Evolutionary conservation across 2,797 vertebrate species (phyloP), one percentile per base, ranked within the genome.

Genomic region (Triplophysa yarkandensis): DNA sequence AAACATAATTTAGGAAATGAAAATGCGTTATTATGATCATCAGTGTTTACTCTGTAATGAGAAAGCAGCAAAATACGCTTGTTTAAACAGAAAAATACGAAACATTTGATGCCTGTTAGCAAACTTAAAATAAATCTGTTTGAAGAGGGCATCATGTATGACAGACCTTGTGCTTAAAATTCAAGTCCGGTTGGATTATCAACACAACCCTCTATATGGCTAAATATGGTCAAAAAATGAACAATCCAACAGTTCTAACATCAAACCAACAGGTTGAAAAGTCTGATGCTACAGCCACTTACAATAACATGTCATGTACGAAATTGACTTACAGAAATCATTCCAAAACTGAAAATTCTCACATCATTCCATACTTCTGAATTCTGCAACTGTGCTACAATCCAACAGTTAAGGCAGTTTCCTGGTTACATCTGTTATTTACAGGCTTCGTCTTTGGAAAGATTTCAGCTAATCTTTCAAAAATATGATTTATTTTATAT

Each of bases 391-490:
- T 48, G 19, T 54, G 48, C 50, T 74, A 74, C 71, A 66, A 55
- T 66, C 28, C 36, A 65, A 43, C 34, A 65, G 14, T 32, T 57
- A 74, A 65, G 62, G 71, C 71, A 65, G 34, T 54, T 64, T 43
- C n/a, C 65, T 65, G 17, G 19, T 23, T 64, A 32, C 28, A 43
- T 25, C 28, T 32, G 14, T 57, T 70, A 68, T 68, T 54, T 68
- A 71, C 44, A 71, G 32, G 58, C 25, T 50, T 62, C 9, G 13
- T 21, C 17, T 25, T 58, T 10, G 1, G 36, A 41, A 55, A 36
- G 1, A 57, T 36, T n/a, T 27, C 0, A 14, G 23, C 13, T 27
- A 16, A 28, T 55, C 25, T 48, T 25, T 50, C 0, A 36, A 50
- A 62, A 73, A 63, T 64, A 23, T 48, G n/a, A 6, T 54, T n/a